Base-by-base conservation (phyloP, 2,797 vertebrate species). In the Rhynchotus rufescens region DNA sequence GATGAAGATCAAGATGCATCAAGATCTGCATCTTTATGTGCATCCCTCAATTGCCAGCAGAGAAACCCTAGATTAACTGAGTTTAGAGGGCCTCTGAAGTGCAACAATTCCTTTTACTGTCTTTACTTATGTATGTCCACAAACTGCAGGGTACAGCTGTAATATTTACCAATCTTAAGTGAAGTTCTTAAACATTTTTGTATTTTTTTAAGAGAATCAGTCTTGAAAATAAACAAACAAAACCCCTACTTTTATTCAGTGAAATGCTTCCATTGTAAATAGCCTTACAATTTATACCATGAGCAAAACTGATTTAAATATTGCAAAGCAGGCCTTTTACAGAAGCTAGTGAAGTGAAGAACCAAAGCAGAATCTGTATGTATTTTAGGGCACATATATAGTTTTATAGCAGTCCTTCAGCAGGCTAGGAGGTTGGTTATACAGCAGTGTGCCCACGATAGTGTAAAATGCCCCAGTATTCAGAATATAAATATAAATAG, bases 1-100 rank as follows among this genome's bases (percentile, higher is more conserved):
- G 40, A 40, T 40, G 40, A 40, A 40, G 40, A 36, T 36, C 36
- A 36, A 36, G 36, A 36, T 36, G 36, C 36, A 36, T 36, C 36
- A 36, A 36, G 45, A 49, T 49, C 47, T 49, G 47, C 47, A 23
- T 13, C 47, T 23, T 49, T 49, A 22, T 23, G 21, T 49, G 47
- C 47, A 23, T 23, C 47, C 47, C 60, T 66, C 71, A n/a, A 10
- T 5, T 77, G 16, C 28, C 14, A 21, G 54, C 16, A 47, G 42
- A 81, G 32, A 32, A 34, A 30, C 44, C 47, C 66, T 28, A 23
- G 12, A 21, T 59, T 15, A 68, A 34, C 14, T 17, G 16, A 54
- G 9, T 1, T 0, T 4, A 57, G 72, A 12, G 28, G 57, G 10
- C 19, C 54, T 65, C 2, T 0, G 30, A 38, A 60, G 44, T 38